Evolutionary conservation across 1,140 invertebrate genomes (phyloP).

Genomic region (Meloidogyne hapla): DNA sequence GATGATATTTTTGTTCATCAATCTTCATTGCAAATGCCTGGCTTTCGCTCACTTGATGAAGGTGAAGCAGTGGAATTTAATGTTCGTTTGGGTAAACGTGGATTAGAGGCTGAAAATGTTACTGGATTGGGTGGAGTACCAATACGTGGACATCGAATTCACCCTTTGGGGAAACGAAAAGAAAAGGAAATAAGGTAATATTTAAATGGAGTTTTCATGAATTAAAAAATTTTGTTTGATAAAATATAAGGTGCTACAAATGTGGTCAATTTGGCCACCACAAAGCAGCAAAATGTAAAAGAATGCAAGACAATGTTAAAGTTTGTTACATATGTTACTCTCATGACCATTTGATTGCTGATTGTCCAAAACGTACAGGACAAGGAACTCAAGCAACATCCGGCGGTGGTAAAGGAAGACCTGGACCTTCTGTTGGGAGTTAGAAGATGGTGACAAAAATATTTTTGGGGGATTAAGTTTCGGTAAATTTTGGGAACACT

Average conservation of each 20-base stretch:
- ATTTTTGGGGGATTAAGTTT: neutral
- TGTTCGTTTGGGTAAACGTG: slow-evolving; percentile 30
- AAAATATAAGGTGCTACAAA: slow-evolving; percentile 33
- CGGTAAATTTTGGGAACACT: neutral
- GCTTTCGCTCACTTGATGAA: slow-evolving; percentile 31
- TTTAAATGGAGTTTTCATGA: too few relatives aligned
- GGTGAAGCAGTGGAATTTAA: slow-evolving; percentile 37
- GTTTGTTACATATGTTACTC: slow-evolving; percentile 33
- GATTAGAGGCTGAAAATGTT: slow-evolving; percentile 35
- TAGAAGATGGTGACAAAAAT: neutral
- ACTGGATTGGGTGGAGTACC: slow-evolving; percentile 23
- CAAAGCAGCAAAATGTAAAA: slow-evolving; percentile 34
- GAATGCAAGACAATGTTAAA: slow-evolving; percentile 25
- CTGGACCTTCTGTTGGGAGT: neutral
- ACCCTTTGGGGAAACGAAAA: slow-evolving; percentile 30
- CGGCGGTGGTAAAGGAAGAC: neutral
- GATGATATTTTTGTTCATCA: slow-evolving; percentile 21
- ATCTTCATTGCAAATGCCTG: slow-evolving; percentile 34
- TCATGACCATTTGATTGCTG: slow-evolving; percentile 27
- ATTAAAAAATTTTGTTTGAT: too few relatives aligned
- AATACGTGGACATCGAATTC: slow-evolving; percentile 27
- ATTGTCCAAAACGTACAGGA: slow-evolving; percentile 29
- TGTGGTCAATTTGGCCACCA: slow-evolving; percentile 35
- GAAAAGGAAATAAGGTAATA: slow-evolving; percentile 29
- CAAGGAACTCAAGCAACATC: neutral